Evolutionary conservation across 2,113 vertebrate species (phyloP).

Genomic region (Albula goreensis): DNA sequence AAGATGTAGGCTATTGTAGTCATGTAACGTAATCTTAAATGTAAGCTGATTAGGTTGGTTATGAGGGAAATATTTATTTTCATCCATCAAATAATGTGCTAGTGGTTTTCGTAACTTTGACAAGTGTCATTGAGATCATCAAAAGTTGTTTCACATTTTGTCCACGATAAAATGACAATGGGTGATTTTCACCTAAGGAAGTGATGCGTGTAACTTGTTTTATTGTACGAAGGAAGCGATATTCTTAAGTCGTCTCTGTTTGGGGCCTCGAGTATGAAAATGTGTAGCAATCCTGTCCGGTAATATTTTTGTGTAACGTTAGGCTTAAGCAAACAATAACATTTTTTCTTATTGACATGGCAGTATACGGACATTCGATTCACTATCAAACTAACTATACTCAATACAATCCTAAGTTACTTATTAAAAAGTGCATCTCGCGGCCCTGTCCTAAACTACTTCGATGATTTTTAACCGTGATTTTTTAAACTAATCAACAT

Average conservation of each 20-base stretch:
- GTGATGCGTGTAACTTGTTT: no score
- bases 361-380: neutral
- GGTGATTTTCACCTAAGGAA: no score
- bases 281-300: no score
- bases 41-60: neutral
- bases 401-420: neutral
- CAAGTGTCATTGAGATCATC: no score
- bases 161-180: no score
- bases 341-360: neutral
- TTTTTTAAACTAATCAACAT: neutral
- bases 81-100: neutral
- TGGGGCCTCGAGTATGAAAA: neutral
- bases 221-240: no score
- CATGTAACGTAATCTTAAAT: neutral
- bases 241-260: neutral
- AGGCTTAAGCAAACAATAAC: neutral
- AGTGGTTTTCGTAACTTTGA: neutral
- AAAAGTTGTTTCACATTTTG: no score
- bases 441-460: neutral
- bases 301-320: neutral
- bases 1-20: neutral
- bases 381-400: neutral
- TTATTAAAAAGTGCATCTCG: neutral
- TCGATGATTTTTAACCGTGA: neutral
- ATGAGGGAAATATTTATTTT: neutral